Evolutionary conservation across 1,140 invertebrate species (phyloP), one percentile per base, ranked within the genome.

Genomic region (Leptestheria dahalacensis): DNA sequence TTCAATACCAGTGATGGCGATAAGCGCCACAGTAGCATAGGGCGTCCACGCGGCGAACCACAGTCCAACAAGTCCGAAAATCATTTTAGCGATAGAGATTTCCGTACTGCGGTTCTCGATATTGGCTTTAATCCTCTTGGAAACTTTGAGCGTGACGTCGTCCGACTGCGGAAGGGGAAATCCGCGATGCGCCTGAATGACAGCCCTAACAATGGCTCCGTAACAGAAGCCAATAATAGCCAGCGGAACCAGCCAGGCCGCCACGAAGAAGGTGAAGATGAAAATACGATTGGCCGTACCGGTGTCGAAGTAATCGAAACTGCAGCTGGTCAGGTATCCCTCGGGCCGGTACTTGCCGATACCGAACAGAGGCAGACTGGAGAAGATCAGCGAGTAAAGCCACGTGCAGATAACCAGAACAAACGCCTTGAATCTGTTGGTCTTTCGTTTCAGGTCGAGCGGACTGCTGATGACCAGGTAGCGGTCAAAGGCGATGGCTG

Each of bases 21-120:
- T 71, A 12, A 88, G 74, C 11, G 85, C 77, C 1, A 88, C 79
- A 4, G 82, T 69, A 1, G 85, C 80, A 66, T 86, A 86, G 0
- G 84, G 84, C 0, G 83, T 84, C 85, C 85, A 88, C 2, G 84
- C 81, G 6, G 82, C 64, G 64, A 86, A 80, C 78, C 85, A 88
- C 54, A 86, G 67, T 0, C 75, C 73, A 55, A 86, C 81, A 0
- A 86, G 77, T 11, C 75, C 72, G 11, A 83, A 75, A 18, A 84
- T 80, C 26, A 83, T 75, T 20, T 78, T 71, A 0, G 82, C 79
- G 25, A 86, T 72, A 67, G 80, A 79, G 11, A 83, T 68, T 68
- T 85, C 84, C 11, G 12, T 55, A 55, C n/a, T 29, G 26, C 21
- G 26, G 23, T 55, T 55, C 28, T 55, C 33, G 21, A 11, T 25